Evolutionary conservation across 2,113 vertebrate genomes (phyloP).

Genomic region (Heterotilapia buettikoferi): DNA sequence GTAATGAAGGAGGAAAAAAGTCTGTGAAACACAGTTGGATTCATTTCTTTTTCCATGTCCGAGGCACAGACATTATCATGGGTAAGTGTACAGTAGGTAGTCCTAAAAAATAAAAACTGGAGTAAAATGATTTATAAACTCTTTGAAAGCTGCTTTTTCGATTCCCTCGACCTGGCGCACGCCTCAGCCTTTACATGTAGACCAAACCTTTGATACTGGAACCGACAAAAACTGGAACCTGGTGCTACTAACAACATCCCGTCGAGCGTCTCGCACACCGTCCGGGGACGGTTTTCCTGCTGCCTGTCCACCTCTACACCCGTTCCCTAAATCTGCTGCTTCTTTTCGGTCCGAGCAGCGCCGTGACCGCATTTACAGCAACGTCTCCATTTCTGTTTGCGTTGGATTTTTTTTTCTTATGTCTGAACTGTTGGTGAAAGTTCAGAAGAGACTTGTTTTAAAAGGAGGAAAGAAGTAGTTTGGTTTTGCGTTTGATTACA

Average conservation of each 20-base stretch:
- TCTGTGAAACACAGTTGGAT: neutral
- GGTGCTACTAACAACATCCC: conserved; percentile 22
- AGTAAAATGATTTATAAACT: conserved; percentile 3
- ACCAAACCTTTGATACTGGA: conserved; percentile 45
- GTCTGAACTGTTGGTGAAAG: neutral
- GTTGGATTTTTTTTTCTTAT: neutral
- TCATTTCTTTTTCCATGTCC: conserved; percentile 43
- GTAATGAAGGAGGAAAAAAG: conserved; percentile 18
- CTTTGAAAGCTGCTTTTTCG: conserved; percentile 42
- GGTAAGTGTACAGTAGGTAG: conserved; percentile 1
- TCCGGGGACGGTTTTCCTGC: neutral
- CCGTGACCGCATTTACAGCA: neutral
- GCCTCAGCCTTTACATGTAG: conserved; percentile 28
- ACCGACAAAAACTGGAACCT: conserved; percentile 34
- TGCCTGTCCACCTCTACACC: neutral
- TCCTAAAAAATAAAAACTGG: conserved; percentile 8
- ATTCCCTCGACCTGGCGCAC: conserved; percentile 17
- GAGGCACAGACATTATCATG: conserved; percentile 77
- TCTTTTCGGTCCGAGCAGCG: neutral
- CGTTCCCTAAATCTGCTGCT: neutral
- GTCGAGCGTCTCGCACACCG: neutral
- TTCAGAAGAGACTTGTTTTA: neutral
- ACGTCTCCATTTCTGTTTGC: neutral
- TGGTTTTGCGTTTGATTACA: neutral
- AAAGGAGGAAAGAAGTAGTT: neutral